Percentiles rank a stretch among this genome's conserved stretches.
Conservation (phyloP, 2,888 invertebrate species). For the Drosophila borealis region DNA sequence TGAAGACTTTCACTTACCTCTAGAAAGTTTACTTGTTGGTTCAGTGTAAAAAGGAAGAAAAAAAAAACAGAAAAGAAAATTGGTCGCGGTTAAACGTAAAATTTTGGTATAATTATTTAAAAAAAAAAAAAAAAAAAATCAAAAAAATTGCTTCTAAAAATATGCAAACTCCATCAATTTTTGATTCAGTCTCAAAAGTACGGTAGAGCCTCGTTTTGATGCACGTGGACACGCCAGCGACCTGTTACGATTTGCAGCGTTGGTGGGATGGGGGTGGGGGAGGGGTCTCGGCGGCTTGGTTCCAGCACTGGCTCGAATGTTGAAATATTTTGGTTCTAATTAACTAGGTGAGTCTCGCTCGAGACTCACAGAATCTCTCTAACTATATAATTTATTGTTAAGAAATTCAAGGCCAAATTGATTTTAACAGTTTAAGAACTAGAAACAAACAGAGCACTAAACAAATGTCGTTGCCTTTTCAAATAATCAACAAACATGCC, state of each 20-base stretch:
- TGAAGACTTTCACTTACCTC: conserved; percentile 26
- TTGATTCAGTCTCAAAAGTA: neutral
- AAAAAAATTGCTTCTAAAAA: conserved; percentile 7
- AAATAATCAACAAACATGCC: too few relatives aligned
- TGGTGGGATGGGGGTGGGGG: neutral
- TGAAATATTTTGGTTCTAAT: conserved; percentile 1
- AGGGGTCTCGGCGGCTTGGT: neutral
- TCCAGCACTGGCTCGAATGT: neutral
- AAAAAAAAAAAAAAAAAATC: conserved; percentile 8
- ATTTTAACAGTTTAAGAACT: conserved; percentile 5
- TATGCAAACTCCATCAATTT: conserved; percentile 32
- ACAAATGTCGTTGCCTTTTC: conserved; percentile 1
- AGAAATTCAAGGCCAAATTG: conserved; percentile 28
- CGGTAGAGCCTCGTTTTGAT: neutral
- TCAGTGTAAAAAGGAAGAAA: conserved; percentile 20
- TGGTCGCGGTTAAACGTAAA: conserved; percentile 18
- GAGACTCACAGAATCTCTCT: conserved; percentile 24
- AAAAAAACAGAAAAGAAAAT: conserved; percentile 6
- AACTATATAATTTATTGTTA: conserved; percentile 9
- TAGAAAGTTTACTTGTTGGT: conserved; percentile 2
- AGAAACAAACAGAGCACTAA: neutral
- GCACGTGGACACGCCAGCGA: neutral
- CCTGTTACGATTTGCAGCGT: too few relatives aligned
- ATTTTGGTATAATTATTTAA: conserved; percentile 22
- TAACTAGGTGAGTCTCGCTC: conserved; percentile 9